These are phyloP conservation scores for Drosophila infuscata DNA, from an alignment of 2,888 invertebrate genomes.

Conservation along the genomic window DNA sequence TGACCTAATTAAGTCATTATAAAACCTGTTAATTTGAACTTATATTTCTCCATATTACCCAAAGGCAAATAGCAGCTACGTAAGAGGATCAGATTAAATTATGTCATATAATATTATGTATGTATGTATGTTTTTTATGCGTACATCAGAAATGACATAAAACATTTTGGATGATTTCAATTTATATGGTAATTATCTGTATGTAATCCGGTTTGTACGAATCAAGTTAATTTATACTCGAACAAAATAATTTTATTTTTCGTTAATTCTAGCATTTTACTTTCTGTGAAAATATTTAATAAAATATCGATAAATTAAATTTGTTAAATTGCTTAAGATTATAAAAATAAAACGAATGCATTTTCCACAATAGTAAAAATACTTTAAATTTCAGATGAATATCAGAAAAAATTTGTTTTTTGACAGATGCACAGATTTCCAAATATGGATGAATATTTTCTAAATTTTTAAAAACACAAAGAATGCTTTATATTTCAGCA, in stretches of 20 bases:
- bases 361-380: neutral
- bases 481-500: neutral
- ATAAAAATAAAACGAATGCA: neutral
- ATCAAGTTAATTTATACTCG: neutral
- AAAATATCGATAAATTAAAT: neutral
- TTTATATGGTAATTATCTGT: neutral
- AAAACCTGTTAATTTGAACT: constrained; percentile 56
- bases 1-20: constrained; percentile 64
- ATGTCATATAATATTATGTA: neutral
- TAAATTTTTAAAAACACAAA: neutral
- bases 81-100: neutral
- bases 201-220: neutral
- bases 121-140: neutral
- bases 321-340: neutral
- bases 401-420: neutral
- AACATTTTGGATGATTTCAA: neutral
- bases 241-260: neutral
- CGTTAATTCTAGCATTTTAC: neutral
- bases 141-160: neutral
- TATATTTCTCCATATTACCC: constrained; percentile 3
- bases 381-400: neutral
- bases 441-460: neutral
- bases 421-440: neutral
- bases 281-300: neutral
- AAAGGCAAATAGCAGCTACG: neutral